Evolutionary conservation across 2,113 vertebrate species (phyloP), one percentile per base, ranked within the genome.

Genomic region (Oncorhynchus keta): DNA sequence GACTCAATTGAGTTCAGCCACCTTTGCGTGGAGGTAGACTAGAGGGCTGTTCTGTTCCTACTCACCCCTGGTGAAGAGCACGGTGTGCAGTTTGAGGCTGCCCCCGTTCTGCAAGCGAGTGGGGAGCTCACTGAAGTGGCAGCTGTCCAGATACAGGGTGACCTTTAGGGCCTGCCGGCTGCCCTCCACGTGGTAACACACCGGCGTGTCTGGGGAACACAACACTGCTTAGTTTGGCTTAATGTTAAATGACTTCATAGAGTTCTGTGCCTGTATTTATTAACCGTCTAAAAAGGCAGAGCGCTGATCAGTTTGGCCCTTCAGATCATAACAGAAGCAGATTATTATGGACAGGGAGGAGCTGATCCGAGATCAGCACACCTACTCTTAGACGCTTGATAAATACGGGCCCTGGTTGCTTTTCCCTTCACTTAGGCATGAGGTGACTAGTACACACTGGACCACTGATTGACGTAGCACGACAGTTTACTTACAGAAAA

Each of bases 141-240:
- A 97, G 90, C 95, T 96, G 89, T 99, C 97, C 55, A 99, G 94
- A 91, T 94, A 95, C 89, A 99, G 94, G 35, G 95, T 85, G 79
- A 99, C 94, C 90, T 93, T 95, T 90, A 99, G 90, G 1, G 96
- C 94, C 90, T 99, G 97, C n/a, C 98, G 94, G 81, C 94, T 96
- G 88, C 98, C 98, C 89, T 99, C 97, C 0, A 99, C 93, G 74
- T 99, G 96, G 89, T 99, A 98, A 86, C 93, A 95, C 81, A 99
- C 93, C 0, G 93, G 93, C 48, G 93, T 95, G 89, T 98, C 98
- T 99, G 93, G 3, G 86, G 77, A 88, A 62, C 59, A 62, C 59
- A 22, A 5, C 51, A 18, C 14, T 5, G 51, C 16, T 18, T 18
- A 55, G 16, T 18, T 14, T 55, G 51, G 51, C 5, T 16, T 18